Base-by-base conservation (phyloP, 1,140 invertebrate species). In the Ceratosolen fusciceps region DNA sequence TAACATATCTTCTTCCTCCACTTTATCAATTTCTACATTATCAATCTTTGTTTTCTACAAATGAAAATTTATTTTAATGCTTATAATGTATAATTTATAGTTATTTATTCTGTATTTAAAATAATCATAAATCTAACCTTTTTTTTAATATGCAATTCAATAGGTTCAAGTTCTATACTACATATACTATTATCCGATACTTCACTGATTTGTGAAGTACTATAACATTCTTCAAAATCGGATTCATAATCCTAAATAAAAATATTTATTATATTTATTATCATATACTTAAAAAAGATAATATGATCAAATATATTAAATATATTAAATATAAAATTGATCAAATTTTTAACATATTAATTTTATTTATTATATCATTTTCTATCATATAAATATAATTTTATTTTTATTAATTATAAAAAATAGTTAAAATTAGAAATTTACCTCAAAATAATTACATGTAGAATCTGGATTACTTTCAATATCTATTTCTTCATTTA, bases 1-100 rank as follows among this genome's bases (percentile, higher is more conserved):
- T 47, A 92, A 83, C 91, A 93, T 93, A 70, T 89, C 91, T 82
- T 95, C 93, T 82, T 93, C 91, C 83, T 93, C 92, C 54, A 84
- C 84, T 82, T 89, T 67, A 29, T 82, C 83, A 67, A 81, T 56
- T 68, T 86, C 82, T 9, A 77, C 72, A 74, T 82, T 85, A 37
- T 83, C 85, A 52, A 34, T 71, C 2, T 5, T 26, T 71, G 0
- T 71, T 52, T 54, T 52, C 24, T 49, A 52, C 2, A 49, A 71
- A 52, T 29, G 31, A 71, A 16, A 47, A 26, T 68, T 24, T 26
- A 65, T 21, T 65, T 39, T n/a, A 1, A n/a, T n/a, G n/a, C n/a
- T n/a, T n/a, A n/a, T n/a, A n/a, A n/a, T n/a, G n/a, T n/a, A n/a
- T n/a, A n/a, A n/a, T n/a, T n/a, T n/a, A n/a, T n/a, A 1, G 39